Conservation (phyloP, 1,140 invertebrate genomes). For the Arctopsyche grandis region DNA sequence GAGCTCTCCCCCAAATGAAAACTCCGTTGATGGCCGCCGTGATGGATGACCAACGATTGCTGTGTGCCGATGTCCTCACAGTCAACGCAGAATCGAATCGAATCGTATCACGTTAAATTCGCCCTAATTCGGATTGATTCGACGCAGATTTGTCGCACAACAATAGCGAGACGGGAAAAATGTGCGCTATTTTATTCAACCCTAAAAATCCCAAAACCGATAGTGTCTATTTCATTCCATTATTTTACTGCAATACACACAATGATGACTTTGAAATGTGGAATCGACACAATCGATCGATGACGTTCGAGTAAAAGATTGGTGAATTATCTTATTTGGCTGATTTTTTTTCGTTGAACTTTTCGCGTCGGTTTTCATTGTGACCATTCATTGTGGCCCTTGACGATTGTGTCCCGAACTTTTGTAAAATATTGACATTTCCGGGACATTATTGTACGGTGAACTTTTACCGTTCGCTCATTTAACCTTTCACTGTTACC, state of each 20-base stretch:
- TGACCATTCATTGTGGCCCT: background rate
- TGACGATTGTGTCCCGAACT: conserved; percentile 3
- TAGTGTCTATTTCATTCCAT: too few species aligned
- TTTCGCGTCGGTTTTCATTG: background rate
- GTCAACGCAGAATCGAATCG: too few species aligned
- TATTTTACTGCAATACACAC: too few species aligned
- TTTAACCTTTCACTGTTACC: background rate
- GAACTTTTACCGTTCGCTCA: conserved; percentile 27
- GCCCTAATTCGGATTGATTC: too few species aligned
- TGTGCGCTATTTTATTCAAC: too few species aligned
- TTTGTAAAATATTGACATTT: conserved; percentile 42
- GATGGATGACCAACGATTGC: conserved; percentile 16
- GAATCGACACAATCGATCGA: background rate
- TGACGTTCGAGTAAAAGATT: background rate
- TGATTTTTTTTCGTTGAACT: background rate
- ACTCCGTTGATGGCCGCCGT: background rate
- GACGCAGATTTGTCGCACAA: too few species aligned
- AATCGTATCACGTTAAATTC: too few species aligned
- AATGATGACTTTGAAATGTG: too few species aligned
- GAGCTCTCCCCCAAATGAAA: conserved; percentile 39
- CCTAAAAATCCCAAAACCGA: too few species aligned
- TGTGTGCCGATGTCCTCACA: too few species aligned
- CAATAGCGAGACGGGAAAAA: too few species aligned
- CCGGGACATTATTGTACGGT: conserved; percentile 25
- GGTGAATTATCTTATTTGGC: too few species aligned